Conservation (phyloP, 1,140 invertebrate species). For the Hestina assimilis region DNA sequence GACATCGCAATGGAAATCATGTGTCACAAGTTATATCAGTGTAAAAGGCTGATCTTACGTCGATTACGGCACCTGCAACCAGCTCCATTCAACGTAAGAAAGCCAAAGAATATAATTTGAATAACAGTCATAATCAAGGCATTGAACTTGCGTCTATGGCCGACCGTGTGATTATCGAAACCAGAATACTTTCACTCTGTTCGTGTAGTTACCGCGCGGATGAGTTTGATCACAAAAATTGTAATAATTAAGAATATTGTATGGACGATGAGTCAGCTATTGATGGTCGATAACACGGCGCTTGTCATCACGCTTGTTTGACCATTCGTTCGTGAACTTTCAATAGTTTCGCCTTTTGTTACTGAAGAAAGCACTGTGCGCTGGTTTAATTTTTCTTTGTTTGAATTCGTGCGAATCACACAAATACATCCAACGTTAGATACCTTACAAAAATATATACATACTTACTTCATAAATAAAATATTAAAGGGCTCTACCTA, state of each 20-base stretch:
- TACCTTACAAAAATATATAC: too few species aligned
- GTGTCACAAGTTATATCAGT: constrained; percentile 25
- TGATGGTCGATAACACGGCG: constrained; percentile 54
- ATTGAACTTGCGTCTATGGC: constrained; percentile 68
- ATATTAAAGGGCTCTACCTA: too few species aligned
- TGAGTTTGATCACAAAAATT: constrained; percentile 64
- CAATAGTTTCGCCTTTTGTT: constrained; percentile 42
- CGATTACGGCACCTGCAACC: constrained; percentile 44
- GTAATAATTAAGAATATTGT: constrained; percentile 71
- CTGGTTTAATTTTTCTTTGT: constrained; percentile 31
- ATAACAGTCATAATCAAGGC: constrained; percentile 71
- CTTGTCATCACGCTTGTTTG: constrained; percentile 51
- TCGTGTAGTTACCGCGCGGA: constrained; percentile 45
- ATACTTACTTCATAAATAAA: constrained; percentile 1
- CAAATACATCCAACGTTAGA: constrained; percentile 21
- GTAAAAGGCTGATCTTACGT: constrained; percentile 39
- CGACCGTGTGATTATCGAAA: constrained; percentile 58
- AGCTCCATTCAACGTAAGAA: constrained; percentile 50
- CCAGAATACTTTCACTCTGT: constrained; percentile 71
- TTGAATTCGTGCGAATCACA: constrained; percentile 64
- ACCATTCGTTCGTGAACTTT: constrained; percentile 59
- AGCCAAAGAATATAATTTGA: constrained; percentile 63
- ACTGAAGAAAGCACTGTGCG: constrained; percentile 36
- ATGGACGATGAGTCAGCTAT: constrained; percentile 61
- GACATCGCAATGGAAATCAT: constrained; percentile 35